These are phyloP conservation scores for Alces alces DNA, from an alignment of 2,113 vertebrate genomes.

Conservation along the genomic window DNA sequence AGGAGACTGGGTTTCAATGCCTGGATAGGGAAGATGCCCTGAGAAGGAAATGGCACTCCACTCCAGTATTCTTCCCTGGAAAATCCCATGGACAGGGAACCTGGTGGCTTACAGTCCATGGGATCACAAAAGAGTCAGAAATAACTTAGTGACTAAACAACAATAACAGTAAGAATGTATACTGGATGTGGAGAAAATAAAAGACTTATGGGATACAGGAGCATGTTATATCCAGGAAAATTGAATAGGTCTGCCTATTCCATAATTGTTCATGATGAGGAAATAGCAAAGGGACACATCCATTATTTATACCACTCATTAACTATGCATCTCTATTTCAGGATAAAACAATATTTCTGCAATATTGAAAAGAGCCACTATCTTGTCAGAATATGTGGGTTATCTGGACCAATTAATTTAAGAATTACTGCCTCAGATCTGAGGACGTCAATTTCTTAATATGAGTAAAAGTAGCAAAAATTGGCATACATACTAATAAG, in stretches of 20 bases:
- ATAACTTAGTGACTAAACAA: background rate
- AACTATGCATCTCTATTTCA: background rate
- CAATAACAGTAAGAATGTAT: background rate
- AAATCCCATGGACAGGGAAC: background rate
- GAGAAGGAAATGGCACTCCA: background rate
- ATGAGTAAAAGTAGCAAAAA: background rate
- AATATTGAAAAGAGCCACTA: background rate
- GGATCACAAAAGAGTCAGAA: background rate
- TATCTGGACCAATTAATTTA: background rate
- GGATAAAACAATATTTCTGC: background rate
- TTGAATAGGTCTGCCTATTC: fast-evolving
- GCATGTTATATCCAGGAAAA: background rate
- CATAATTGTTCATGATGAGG: too few species aligned
- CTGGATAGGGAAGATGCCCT: background rate
- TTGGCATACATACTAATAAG: background rate
- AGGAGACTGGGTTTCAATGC: background rate
- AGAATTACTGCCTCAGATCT: background rate
- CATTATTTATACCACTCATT: background rate
- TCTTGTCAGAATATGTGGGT: background rate
- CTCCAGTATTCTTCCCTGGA: background rate
- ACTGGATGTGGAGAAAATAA: fast-evolving
- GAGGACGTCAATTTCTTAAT: background rate
- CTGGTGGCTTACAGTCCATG: background rate
- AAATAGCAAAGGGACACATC: background rate
- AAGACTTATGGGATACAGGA: too few species aligned